A percentile compares a stretch with the other conserved stretches of the same genome.
Evolutionary conservation across 2,113 vertebrate species (phyloP).

Genomic region (Anseranas semipalmata): DNA sequence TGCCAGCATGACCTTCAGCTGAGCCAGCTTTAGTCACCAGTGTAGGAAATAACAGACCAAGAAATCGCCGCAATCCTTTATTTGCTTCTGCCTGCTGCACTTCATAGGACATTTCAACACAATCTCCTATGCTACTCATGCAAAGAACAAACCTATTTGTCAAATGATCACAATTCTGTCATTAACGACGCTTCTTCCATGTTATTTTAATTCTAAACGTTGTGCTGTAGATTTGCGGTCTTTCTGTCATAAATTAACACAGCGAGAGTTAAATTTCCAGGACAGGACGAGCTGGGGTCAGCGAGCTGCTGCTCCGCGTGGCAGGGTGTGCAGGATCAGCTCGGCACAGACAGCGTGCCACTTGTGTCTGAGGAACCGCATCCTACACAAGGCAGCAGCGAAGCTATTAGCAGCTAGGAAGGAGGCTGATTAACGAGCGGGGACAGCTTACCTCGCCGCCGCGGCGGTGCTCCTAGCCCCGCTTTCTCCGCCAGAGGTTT

Average conservation of each 20-base stretch:
- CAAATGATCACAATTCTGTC: accelerated
- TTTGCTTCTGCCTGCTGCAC: not conserved
- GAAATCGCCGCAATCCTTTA: not conserved
- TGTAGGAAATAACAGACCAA: accelerated
- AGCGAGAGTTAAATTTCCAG: not conserved
- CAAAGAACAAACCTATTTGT: not conserved
- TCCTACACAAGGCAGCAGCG: accelerated
- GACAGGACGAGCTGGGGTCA: not conserved
- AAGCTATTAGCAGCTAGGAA: not conserved
- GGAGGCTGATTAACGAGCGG: not conserved
- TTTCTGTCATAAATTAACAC: not conserved
- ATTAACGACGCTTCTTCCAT: no score
- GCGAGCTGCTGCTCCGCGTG: not conserved
- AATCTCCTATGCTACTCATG: accelerated
- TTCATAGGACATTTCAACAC: accelerated
- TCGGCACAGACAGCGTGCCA: accelerated
- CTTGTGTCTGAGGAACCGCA: accelerated
- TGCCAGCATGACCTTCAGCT: not conserved
- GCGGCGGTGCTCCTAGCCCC: not conserved
- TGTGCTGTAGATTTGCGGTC: not conserved
- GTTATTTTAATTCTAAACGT: accelerated
- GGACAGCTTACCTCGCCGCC: not conserved
- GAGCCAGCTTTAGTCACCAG: not conserved
- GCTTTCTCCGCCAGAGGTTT: not conserved
- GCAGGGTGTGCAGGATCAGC: not conserved